Evolutionary conservation across 2,113 vertebrate species (phyloP).

Genomic region (Laticauda laticaudata): DNA sequence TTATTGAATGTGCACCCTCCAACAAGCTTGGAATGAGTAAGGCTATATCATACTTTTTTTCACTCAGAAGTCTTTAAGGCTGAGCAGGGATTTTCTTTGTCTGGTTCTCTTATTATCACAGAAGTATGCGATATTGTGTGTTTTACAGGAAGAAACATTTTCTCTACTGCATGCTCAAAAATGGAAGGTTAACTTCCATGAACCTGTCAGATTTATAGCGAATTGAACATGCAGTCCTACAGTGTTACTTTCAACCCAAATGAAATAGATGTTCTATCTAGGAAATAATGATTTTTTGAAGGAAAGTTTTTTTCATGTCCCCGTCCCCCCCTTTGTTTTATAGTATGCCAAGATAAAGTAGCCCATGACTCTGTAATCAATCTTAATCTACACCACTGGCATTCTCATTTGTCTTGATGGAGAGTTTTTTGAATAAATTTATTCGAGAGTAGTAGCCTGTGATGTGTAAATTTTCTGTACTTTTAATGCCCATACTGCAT

Average conservation of each 20-base stretch:
- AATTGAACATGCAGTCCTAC: not conserved
- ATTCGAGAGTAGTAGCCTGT: not conserved
- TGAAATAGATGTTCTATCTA: not conserved
- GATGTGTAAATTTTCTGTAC: not conserved
- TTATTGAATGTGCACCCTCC: not conserved
- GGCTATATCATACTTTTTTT: not conserved
- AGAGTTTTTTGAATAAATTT: not conserved
- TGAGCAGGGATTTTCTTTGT: not conserved
- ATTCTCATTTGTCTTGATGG: not conserved
- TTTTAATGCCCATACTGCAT: fast-evolving
- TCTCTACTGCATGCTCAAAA: not conserved
- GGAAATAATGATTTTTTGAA: not conserved
- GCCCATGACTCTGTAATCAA: not conserved
- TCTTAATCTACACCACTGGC: too few species aligned
- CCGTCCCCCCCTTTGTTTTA: not conserved
- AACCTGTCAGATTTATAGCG: not conserved
- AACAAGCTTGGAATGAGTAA: not conserved
- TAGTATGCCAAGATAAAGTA: not conserved
- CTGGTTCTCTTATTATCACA: not conserved
- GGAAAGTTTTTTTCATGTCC: not conserved
- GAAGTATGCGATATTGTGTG: not conserved
- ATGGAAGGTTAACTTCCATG: not conserved
- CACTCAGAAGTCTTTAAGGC: not conserved
- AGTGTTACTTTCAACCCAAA: not conserved
- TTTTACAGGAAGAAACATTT: not conserved